Evolutionary conservation across 2,888 invertebrate species (phyloP).

Genomic region (Tetropium fuscum): DNA sequence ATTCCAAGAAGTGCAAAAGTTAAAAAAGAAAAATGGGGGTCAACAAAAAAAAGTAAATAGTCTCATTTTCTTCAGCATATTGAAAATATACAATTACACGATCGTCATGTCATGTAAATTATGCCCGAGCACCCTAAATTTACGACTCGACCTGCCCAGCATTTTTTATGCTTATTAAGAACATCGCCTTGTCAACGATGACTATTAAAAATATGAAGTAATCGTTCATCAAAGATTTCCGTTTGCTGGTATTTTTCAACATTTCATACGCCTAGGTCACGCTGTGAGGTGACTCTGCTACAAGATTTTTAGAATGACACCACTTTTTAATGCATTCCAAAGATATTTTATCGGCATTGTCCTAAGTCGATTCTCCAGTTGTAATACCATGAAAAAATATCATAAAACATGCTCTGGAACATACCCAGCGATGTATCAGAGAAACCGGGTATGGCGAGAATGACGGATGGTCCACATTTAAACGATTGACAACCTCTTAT

Average conservation of each 20-base stretch:
- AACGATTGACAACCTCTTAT: conserved; percentile 27
- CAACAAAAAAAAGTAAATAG: too few species aligned
- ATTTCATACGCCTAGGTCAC: conserved; percentile 11
- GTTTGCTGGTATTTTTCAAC: conserved; percentile 12
- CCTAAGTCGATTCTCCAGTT: conserved; percentile 9
- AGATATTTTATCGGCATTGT: conserved; percentile 21
- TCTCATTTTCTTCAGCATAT: too few species aligned
- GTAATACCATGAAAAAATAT: conserved; percentile 2
- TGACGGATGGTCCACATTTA: conserved; percentile 26
- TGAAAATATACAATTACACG: conserved; percentile 9
- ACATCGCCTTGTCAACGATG: background rate
- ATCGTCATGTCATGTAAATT: background rate
- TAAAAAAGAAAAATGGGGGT: too few species aligned
- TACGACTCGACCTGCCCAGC: background rate
- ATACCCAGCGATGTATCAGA: background rate
- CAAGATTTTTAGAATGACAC: conserved; percentile 24
- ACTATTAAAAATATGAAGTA: background rate
- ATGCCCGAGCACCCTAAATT: background rate
- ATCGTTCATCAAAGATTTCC: conserved; percentile 11
- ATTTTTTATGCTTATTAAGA: conserved; percentile 10
- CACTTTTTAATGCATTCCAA: conserved; percentile 24
- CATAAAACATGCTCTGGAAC: background rate
- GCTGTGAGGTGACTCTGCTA: conserved; percentile 7
- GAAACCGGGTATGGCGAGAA: conserved; percentile 6
- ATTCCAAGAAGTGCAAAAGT: too few species aligned